These are phyloP conservation scores for Crossocerus cetratus DNA, from an alignment of 2,888 invertebrate species.

Conservation along the genomic window DNA sequence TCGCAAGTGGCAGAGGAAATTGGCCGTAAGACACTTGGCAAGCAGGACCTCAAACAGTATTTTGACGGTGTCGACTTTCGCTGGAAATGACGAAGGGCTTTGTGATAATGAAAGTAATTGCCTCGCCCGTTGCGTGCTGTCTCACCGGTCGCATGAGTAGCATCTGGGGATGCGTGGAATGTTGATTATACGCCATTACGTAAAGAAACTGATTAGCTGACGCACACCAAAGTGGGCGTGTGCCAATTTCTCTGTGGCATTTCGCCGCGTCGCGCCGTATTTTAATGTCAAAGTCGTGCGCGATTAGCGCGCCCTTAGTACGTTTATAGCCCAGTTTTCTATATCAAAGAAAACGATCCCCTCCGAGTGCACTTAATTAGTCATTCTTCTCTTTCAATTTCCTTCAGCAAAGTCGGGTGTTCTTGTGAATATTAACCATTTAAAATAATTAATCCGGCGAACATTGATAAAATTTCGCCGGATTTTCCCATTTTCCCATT, in stretches of 20 bases:
- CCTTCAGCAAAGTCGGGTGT: too few species aligned
- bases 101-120: slow-evolving; percentile 7
- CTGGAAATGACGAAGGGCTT: slow-evolving; percentile 5
- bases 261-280: not conserved
- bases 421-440: too few species aligned
- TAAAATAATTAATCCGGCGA: too few species aligned
- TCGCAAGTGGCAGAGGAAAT: not conserved
- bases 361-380: not conserved
- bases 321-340: too few species aligned
- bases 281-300: too few species aligned
- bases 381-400: too few species aligned
- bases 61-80: not conserved
- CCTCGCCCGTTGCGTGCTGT: slow-evolving; percentile 16
- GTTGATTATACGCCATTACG: slow-evolving; percentile 27
- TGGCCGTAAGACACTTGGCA: not conserved
- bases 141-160: slow-evolving; percentile 7
- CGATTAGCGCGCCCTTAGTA: too few species aligned
- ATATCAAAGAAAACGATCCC: not conserved
- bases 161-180: slow-evolving; percentile 12
- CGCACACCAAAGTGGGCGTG: slow-evolving; percentile 4
- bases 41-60: not conserved
- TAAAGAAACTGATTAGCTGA: slow-evolving; percentile 27
- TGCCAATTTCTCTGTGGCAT: not conserved
- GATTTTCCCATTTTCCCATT: too few species aligned
- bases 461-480: too few species aligned